A percentile compares a stretch with the other conserved stretches of the same genome.
Conservation (phyloP, 2,113 vertebrate species). For the Puntigrus tetrazona region DNA sequence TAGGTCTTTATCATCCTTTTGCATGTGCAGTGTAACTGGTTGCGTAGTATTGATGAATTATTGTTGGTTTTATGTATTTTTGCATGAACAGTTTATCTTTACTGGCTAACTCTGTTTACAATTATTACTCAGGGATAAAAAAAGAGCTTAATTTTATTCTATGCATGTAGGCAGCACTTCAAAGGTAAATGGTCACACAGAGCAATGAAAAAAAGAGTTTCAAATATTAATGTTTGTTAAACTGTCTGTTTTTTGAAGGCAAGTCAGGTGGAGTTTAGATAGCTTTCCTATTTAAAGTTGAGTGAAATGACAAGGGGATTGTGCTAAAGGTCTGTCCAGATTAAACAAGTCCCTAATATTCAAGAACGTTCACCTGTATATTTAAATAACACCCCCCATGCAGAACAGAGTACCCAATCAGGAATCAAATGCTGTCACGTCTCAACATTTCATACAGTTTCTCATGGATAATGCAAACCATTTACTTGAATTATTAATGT, state of each 20-base stretch:
- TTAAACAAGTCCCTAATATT: neutral
- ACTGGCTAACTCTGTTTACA: too few relatives aligned
- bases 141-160: too few relatives aligned
- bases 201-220: neutral
- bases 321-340: neutral
- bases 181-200: neutral
- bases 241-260: neutral
- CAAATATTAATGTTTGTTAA: neutral
- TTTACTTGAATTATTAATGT: constrained; percentile 71
- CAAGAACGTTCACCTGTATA: neutral
- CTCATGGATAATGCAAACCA: constrained; percentile 71
- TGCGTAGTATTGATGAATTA: too few relatives aligned
- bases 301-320: neutral
- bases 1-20: too few relatives aligned
- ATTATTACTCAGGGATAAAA: too few relatives aligned
- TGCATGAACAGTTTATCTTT: too few relatives aligned
- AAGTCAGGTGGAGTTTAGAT: neutral
- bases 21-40: too few relatives aligned
- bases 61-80: too few relatives aligned
- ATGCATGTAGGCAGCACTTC: too few relatives aligned
- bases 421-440: constrained; percentile 1
- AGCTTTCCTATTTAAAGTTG: neutral
- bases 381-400: neutral
- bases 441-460: constrained; percentile 37
- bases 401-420: neutral